A percentile compares a stretch with the other conserved stretches of the same genome.
Evolutionary conservation across 2,888 invertebrate genomes (phyloP).

Genomic region (Agrotis puta): DNA sequence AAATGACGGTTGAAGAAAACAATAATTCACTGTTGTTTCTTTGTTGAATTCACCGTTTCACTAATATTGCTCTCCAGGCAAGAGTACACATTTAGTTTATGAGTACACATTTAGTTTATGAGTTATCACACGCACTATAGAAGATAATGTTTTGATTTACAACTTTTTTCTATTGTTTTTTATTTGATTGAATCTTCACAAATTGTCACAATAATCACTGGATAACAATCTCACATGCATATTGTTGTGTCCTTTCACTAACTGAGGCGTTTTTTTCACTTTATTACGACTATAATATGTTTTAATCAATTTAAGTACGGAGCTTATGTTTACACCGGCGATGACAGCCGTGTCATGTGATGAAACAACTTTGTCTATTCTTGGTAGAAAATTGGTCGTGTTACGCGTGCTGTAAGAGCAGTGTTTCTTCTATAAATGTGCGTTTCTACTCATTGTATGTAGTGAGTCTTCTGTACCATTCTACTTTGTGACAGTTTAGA

Average conservation of each 20-base stretch:
- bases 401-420: too few species aligned
- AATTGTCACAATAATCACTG: neutral
- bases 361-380: too few species aligned
- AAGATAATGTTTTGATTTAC: neutral
- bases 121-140: neutral
- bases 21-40: neutral
- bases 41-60: neutral
- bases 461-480: neutral
- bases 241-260: conserved; percentile 6
- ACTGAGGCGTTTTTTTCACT: too few species aligned
- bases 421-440: neutral
- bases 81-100: neutral
- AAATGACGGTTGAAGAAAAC: conserved; percentile 1
- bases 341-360: too few species aligned
- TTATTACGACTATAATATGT: too few species aligned
- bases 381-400: too few species aligned
- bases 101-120: too few species aligned
- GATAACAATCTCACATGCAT: neutral
- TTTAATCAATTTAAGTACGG: too few species aligned
- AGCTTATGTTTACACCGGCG: too few species aligned
- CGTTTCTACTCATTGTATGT: neutral
- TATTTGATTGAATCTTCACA: conserved; percentile 1
- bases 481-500: neutral
- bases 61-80: neutral
- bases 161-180: neutral